Base-by-base conservation (phyloP, 1,140 invertebrate genomes). In the Batillaria attramentaria region DNA sequence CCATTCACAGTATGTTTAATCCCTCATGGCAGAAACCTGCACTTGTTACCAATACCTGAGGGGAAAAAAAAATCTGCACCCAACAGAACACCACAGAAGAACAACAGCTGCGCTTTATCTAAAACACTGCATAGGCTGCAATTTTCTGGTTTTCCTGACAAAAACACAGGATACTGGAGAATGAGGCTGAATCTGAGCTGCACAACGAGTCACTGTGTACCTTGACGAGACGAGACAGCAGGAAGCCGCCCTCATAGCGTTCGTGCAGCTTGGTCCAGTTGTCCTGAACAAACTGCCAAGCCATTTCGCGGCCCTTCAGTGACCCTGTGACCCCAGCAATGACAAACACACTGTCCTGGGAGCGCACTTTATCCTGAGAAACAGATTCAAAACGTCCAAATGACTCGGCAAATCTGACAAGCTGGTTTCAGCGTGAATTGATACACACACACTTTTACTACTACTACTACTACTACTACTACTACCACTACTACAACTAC, bases 221-320 rank as follows among this genome's bases (percentile, higher is more conserved):
- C 88, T 91, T 97, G n/a, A 97, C 94, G 37, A 98, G 91, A 41
- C 95, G 93, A 16, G 95, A 93, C 3, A 97, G 88, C 0, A 98
- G 91, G 85, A 95, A 96, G 4, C 95, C 95, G 62, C 95, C 94
- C 91, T 95, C 93, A 88, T 97, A 98, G 83, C 95, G 93, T 66
- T 95, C 93, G 75, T 94, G 92, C 20, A 99, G 92, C 65, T 93
- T 91, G 66, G 93, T 90, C 93, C 95, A 95, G 86, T 97, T 95
- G n/a, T 95, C 93, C 88, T 97, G 95, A 85, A 98, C 95, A 91
- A 97, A 99, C 68, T 95, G 90, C 97, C 97, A 99, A 0, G 95
- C 95, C 66, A 97, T 90, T 70, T 97, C 93, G 46, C 97, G 94
- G 0, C 97, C 97, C 77, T 93, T 91, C 5, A 84, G 86, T 77